Evolutionary conservation across 2,888 invertebrate species (phyloP).

Genomic region (Sesia bembeciformis): DNA sequence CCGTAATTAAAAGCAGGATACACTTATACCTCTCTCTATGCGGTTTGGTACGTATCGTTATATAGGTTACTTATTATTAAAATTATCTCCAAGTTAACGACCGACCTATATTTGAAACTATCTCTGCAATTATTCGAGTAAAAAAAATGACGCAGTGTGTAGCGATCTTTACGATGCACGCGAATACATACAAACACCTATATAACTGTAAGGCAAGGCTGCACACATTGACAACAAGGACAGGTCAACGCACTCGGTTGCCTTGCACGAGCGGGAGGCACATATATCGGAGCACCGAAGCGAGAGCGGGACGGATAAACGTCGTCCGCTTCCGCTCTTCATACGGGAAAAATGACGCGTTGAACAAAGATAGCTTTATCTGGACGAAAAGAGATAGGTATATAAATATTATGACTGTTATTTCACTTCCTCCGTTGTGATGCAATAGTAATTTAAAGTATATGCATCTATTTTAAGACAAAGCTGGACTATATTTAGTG

Average conservation of each 20-base stretch:
- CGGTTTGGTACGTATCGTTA: not conserved
- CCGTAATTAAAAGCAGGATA: not conserved
- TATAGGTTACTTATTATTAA: not conserved
- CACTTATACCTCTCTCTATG: not conserved
- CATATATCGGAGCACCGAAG: constrained; percentile 26
- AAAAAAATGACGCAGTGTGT: constrained; percentile 38
- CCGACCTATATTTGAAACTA: not conserved
- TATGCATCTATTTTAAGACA: constrained; percentile 60
- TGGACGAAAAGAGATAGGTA: constrained; percentile 47
- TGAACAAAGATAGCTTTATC: constrained; percentile 53
- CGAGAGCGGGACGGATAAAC: constrained; percentile 30
- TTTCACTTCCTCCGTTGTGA: constrained; percentile 72
- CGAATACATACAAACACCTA: constrained; percentile 40
- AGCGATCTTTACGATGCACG: constrained; percentile 60
- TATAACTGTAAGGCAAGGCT: constrained; percentile 70
- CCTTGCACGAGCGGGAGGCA: constrained; percentile 58
- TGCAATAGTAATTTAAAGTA: constrained; percentile 66
- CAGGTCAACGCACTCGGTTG: constrained; percentile 73
- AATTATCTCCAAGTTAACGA: not conserved
- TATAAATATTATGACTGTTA: constrained; percentile 73
- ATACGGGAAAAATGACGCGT: constrained; percentile 36
- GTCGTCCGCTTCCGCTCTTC: constrained; percentile 31
- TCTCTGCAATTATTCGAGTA: not conserved
- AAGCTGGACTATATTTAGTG: constrained; percentile 44
- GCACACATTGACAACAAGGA: constrained; percentile 69